phyloP scores from a whole-genome alignment of 2,113 vertebrate genomes.

The Podocnemis expansa region DNA sequence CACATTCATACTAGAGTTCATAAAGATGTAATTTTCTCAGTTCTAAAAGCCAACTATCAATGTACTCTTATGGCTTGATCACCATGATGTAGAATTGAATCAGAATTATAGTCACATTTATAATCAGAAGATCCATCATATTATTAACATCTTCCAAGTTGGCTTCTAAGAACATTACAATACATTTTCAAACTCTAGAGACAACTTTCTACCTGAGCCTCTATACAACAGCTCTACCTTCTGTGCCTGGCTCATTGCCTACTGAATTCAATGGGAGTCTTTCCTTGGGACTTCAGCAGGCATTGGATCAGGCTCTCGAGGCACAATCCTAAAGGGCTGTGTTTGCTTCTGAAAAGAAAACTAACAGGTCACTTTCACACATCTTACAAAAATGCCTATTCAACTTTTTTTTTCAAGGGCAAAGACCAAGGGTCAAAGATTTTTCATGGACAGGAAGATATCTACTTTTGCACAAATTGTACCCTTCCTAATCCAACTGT shows the following conservation, averaged over 20 bases:
- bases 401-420: neutral
- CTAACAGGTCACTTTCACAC: neutral
- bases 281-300: neutral
- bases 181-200: neutral
- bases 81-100: neutral
- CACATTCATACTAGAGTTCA: neutral
- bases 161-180: neutral
- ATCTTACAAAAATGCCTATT: neutral
- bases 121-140: neutral
- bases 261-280: neutral
- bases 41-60: neutral
- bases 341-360: neutral
- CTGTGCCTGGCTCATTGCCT: neutral
- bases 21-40: neutral
- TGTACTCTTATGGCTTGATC: neutral
- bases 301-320: neutral
- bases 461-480: conserved; percentile 3
- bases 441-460: neutral
- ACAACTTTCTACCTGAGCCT: neutral
- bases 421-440: conserved; percentile 35
- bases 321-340: neutral
- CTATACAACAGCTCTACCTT: neutral
- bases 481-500: conserved; percentile 24
- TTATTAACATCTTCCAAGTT: neutral
- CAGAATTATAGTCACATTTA: neutral